Base-by-base conservation (phyloP, 2,888 invertebrate genomes). In the Patella pellucida region DNA sequence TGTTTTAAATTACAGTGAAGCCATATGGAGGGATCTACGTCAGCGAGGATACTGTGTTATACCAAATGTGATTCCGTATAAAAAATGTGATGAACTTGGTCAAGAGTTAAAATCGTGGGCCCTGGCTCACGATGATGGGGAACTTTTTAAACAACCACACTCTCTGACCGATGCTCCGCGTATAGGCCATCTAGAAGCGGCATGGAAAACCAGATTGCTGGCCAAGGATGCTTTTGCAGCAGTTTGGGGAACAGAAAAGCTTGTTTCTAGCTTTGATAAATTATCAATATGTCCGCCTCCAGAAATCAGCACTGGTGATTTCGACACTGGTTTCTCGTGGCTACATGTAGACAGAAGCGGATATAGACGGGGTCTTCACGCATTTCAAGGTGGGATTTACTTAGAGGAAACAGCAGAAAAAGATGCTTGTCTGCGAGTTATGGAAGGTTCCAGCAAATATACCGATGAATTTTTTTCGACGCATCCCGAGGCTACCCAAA, bases 11-110 rank as follows among this genome's bases (percentile, higher is more conserved):
- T 50, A 69, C 71, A 75, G 75, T 16, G 69, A 75, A 9, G n/a
- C 23, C 5, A 72, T 75, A 3, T 12, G 54, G 52, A 62, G 12
- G 1, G 72, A 72, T 4, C 68, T 75, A 50, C 41, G 68, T n/a
- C 41, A 75, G 16, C 68, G 69, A 27, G 75, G 75, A 23, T 75
- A 75, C 15, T 72, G 71, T 56, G 75, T 75, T 41, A 19, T 75
- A n/a, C 68, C 75, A 4, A 52, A 75, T n/a, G 72, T 75, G 1
- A 15, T 72, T 16, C 68, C 71, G 52, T 11, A n/a, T 41, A 68
- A 68, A 50, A 56, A 75, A 54, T 75, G 75, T 75, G 75, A 75
- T 68, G 52, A 19, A 41, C 27, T 31, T 50, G 9, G 68, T 23
- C 68, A 52, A 16, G 51, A 71, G 15, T 75, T 56, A 56, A 56